Percentiles rank a stretch among this genome's conserved stretches.
Evolutionary conservation across 2,888 invertebrate genomes (phyloP).

Genomic region (Adelphocoris suturalis): DNA sequence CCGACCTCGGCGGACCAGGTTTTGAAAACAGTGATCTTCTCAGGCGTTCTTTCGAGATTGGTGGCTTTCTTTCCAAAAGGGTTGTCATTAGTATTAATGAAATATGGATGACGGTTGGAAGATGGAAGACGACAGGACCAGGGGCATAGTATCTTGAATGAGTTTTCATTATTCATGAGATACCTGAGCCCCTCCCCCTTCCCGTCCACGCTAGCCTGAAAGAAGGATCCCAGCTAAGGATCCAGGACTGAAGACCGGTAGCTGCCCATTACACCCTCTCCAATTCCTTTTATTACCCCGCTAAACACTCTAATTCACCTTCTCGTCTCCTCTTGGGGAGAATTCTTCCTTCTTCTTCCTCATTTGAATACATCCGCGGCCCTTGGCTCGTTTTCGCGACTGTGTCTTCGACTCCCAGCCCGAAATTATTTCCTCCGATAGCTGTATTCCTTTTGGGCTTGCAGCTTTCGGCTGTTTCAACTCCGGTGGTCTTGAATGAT

Average conservation of each 20-base stretch:
- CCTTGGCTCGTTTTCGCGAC: constrained; percentile 32
- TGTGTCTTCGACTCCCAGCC: constrained; percentile 19
- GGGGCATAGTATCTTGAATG: constrained; percentile 67
- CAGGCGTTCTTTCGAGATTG: constrained; percentile 61
- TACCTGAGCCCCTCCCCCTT: constrained; percentile 55
- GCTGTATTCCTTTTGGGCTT: constrained; percentile 1
- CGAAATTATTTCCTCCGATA: constrained; percentile 7
- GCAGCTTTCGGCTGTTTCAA: background rate
- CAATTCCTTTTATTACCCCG: constrained; percentile 69
- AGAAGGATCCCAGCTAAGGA: constrained; percentile 49
- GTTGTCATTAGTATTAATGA: constrained; percentile 71
- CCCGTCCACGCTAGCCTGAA: constrained; percentile 48
- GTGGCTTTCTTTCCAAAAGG: constrained; percentile 68
- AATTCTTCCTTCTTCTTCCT: constrained; percentile 24
- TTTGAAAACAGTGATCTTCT: constrained; percentile 29
- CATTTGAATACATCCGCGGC: constrained; percentile 38
- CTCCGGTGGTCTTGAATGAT: constrained; percentile 9
- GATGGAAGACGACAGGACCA: constrained; percentile 37
- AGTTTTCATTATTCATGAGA: constrained; percentile 71
- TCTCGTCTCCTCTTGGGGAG: constrained; percentile 33
- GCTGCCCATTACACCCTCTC: constrained; percentile 65
- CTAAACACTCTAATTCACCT: constrained; percentile 67
- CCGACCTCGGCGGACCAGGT: constrained; percentile 15
- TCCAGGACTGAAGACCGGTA: constrained; percentile 65
- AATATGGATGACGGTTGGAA: constrained; percentile 66